Conservation (phyloP, 1,140 invertebrate genomes). For the Ceratosolen fusciceps region DNA sequence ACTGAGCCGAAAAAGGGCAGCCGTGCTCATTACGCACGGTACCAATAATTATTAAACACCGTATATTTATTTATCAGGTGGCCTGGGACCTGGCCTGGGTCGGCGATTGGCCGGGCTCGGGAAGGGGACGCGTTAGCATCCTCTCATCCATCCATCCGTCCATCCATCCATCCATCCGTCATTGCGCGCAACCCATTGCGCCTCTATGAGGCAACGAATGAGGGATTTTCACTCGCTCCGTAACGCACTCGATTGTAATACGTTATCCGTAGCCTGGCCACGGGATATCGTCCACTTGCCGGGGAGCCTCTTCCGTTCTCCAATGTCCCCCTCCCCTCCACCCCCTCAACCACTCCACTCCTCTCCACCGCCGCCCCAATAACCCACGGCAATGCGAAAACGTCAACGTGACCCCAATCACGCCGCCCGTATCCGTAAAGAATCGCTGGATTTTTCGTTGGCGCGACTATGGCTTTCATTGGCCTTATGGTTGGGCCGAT, state of each 20-base stretch:
- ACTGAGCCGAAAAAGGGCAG: neutral
- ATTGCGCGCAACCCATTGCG: slow-evolving; percentile 19
- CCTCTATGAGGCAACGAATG: too few species aligned
- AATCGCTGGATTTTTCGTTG: slow-evolving; percentile 36
- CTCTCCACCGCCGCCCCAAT: too few species aligned
- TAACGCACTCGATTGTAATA: slow-evolving; percentile 47
- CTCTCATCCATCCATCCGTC: slow-evolving; percentile 49
- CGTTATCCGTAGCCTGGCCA: neutral
- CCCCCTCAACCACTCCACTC: too few species aligned
- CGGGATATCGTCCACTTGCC: slow-evolving; percentile 56
- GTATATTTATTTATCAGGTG: slow-evolving; percentile 58
- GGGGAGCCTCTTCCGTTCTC: slow-evolving; percentile 7
- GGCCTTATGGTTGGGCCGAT: too few species aligned
- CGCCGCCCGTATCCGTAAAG: slow-evolving; percentile 30
- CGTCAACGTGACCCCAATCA: slow-evolving; percentile 39
- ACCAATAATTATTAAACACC: slow-evolving; percentile 58
- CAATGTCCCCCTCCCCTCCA: slow-evolving; percentile 30
- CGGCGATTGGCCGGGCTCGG: too few species aligned
- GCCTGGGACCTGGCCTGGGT: too few species aligned
- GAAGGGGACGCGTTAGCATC: slow-evolving; percentile 54
- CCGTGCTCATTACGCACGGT: slow-evolving; percentile 52
- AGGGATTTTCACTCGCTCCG: slow-evolving; percentile 36
- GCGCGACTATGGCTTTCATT: slow-evolving; percentile 28
- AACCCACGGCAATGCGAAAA: too few species aligned
- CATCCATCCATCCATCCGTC: slow-evolving; percentile 40